Conservation (phyloP, 2,888 invertebrate genomes). For the Scaptomyza reducta region DNA sequence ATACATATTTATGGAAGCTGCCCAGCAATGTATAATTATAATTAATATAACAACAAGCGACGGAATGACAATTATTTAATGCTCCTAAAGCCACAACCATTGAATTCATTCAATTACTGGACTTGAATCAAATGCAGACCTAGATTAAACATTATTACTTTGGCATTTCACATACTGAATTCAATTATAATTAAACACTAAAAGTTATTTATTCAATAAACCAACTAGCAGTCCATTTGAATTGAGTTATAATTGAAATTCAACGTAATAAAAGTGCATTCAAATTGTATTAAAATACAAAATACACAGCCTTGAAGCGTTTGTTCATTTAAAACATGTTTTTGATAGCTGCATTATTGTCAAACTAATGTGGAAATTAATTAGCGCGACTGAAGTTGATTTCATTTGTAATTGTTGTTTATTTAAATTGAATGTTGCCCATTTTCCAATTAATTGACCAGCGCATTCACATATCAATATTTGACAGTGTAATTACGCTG, state of each 20-base stretch:
- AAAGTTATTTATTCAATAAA: too few relatives aligned
- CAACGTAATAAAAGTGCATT: too few relatives aligned
- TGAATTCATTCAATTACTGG: not conserved
- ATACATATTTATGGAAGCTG: conserved; percentile 22
- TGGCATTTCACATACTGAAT: not conserved
- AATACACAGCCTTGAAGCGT: not conserved
- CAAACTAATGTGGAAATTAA: not conserved
- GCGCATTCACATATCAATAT: too few relatives aligned
- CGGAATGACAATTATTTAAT: conserved; percentile 3
- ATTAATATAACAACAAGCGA: not conserved
- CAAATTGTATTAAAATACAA: not conserved
- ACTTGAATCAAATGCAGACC: not conserved
- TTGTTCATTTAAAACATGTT: not conserved
- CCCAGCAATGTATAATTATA: conserved; percentile 32
- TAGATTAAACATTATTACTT: not conserved
- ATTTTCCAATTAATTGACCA: too few relatives aligned
- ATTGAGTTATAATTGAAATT: too few relatives aligned
- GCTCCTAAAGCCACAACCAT: not conserved
- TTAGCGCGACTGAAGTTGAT: not conserved
- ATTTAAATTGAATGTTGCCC: not conserved
- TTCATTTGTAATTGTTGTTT: not conserved
- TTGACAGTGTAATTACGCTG: conserved; percentile 18
- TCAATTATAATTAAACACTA: not conserved
- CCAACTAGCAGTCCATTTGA: too few relatives aligned
- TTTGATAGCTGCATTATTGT: not conserved